phyloP scores from a whole-genome alignment of 2,888 invertebrate genomes.

The Drosophila koepferae region DNA sequence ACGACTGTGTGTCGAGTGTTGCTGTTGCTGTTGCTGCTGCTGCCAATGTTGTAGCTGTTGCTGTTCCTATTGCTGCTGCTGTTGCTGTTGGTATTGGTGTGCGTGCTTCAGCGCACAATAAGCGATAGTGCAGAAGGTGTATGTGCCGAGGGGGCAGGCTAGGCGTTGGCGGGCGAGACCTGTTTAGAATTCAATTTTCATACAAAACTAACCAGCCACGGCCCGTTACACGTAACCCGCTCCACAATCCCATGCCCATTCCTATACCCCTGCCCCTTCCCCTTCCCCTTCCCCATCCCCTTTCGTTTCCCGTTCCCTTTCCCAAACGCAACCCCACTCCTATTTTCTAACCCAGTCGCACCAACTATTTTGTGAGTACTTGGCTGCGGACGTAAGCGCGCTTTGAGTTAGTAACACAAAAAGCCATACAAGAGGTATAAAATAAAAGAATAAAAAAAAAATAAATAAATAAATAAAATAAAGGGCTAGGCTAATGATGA shows the following conservation, averaged over 20 bases:
- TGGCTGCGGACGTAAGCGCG: conserved; percentile 60
- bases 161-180: conserved; percentile 75
- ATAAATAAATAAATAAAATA: conserved; percentile 2
- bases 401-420: conserved; percentile 68
- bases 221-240: conserved; percentile 45
- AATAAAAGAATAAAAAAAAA: conserved; percentile 10
- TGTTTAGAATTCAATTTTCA: conserved; percentile 81
- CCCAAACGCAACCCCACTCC: conserved; percentile 26
- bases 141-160: conserved; percentile 13
- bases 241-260: conserved; percentile 32
- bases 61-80: conserved; percentile 19
- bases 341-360: conserved; percentile 35
- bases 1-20: conserved; percentile 57
- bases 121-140: conserved; percentile 48
- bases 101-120: conserved; percentile 78
- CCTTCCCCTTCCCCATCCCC: conserved; percentile 6
- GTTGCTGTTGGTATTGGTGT: conserved; percentile 51
- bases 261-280: conserved; percentile 16
- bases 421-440: conserved; percentile 38
- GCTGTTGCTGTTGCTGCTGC: conserved; percentile 35
- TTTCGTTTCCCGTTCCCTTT: conserved; percentile 11
- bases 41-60: conserved; percentile 28
- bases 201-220: conserved; percentile 71
- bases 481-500: neutral
- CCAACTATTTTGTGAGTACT: conserved; percentile 60